Conservation (phyloP, 2,113 vertebrate genomes). For the Alethe castanea region DNA sequence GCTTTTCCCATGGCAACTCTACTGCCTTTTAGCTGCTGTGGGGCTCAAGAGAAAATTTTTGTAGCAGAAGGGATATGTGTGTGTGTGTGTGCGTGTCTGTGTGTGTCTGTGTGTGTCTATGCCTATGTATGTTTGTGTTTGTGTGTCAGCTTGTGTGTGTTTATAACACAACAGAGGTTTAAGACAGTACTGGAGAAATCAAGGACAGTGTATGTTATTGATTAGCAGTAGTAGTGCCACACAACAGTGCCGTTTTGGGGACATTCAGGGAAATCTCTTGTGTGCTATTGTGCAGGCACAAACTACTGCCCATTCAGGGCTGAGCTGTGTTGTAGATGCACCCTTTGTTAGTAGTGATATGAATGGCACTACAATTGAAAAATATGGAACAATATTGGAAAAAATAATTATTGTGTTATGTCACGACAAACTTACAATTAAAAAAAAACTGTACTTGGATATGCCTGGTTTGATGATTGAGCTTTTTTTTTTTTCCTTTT, state of each 20-base stretch:
- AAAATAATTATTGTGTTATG: background rate
- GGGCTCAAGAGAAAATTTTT: background rate
- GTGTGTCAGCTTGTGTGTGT: background rate
- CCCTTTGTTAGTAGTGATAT: background rate
- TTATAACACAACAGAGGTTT: background rate
- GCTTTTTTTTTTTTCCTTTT: background rate
- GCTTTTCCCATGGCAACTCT: background rate
- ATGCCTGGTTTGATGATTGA: background rate
- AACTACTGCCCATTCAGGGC: background rate
- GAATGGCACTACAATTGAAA: background rate
- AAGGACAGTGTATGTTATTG: background rate
- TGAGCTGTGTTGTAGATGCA: background rate
- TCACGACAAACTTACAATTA: background rate
- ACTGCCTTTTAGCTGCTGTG: background rate
- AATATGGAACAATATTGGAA: background rate
- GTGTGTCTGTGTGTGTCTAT: background rate
- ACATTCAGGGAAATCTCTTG: background rate
- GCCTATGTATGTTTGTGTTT: background rate
- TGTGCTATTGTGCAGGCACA: rapidly evolving
- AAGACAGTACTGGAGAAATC: background rate
- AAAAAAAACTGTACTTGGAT: background rate
- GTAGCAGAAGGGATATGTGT: background rate
- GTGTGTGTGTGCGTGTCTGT: too few species aligned
- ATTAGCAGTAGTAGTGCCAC: background rate
- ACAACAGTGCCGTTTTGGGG: background rate